Evolutionary conservation across 2,113 vertebrate genomes (phyloP).

Genomic region (Chitala chitala): DNA sequence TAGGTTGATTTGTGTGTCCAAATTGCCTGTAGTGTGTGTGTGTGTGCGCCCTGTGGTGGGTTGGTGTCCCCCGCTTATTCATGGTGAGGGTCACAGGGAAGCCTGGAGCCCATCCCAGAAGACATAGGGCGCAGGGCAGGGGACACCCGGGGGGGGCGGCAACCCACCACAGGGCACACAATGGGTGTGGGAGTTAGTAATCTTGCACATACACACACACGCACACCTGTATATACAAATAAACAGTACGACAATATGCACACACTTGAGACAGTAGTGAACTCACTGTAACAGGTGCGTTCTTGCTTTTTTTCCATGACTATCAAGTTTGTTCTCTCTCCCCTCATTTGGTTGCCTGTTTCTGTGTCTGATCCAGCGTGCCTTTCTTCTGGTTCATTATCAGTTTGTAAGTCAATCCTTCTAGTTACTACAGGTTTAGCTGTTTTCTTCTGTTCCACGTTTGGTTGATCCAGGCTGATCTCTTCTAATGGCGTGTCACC

Average conservation of each 20-base stretch:
- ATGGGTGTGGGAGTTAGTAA: not conserved
- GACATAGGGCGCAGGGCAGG: too few relatives aligned
- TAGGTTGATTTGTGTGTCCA: too few relatives aligned
- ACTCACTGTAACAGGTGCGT: not conserved
- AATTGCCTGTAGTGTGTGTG: too few relatives aligned
- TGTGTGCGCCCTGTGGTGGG: too few relatives aligned
- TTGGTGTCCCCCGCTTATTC: too few relatives aligned
- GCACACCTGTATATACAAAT: not conserved
- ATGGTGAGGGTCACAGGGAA: too few relatives aligned
- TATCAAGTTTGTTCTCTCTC: constrained; percentile 50
- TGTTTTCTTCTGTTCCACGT: constrained; percentile 23
- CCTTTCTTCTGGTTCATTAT: constrained; percentile 34
- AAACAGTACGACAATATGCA: not conserved
- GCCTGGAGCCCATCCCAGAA: too few relatives aligned
- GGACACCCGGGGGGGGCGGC: too few relatives aligned
- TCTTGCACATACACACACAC: constrained; percentile 4
- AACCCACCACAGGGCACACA: too few relatives aligned
- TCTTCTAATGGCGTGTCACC: constrained; percentile 63
- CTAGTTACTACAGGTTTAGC: constrained; percentile 33
- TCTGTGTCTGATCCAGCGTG: constrained; percentile 28
- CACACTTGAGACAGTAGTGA: not conserved
- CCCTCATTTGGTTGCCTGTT: constrained; percentile 37
- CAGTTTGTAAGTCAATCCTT: constrained; percentile 43
- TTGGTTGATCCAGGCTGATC: constrained; percentile 54
- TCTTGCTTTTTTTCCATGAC: constrained; percentile 50